A percentile compares a stretch with the other conserved stretches of the same genome.
These are phyloP conservation scores for Pyrrhosoma nymphula DNA, from an alignment of 2,888 invertebrate species.

Conservation along the genomic window DNA sequence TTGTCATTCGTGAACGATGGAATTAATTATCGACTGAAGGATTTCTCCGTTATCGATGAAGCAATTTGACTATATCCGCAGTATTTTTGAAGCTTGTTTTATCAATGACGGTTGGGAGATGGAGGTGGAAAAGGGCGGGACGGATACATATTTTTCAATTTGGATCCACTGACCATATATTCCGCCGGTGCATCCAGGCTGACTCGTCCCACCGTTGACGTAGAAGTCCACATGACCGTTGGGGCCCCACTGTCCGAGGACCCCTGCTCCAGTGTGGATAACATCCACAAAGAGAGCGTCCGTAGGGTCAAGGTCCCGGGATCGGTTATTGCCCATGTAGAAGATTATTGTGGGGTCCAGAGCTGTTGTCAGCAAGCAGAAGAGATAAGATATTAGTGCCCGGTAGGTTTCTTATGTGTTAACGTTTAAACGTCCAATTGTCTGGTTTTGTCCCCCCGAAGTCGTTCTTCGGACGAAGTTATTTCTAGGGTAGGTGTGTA, in stretches of 20 bases:
- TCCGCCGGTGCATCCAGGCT: conserved; percentile 91
- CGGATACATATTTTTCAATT: too few relatives aligned
- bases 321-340: conserved; percentile 90
- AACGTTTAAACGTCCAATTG: too few relatives aligned
- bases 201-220: conserved; percentile 92
- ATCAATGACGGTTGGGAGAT: too few relatives aligned
- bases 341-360: conserved; percentile 92
- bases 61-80: too few relatives aligned
- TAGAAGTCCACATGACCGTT: conserved; percentile 94
- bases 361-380: conserved; percentile 78
- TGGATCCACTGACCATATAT: conserved; percentile 85
- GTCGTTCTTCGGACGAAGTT: not conserved
- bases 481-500: not conserved
- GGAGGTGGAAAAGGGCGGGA: too few relatives aligned
- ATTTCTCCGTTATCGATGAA: too few relatives aligned
- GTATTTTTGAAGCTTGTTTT: too few relatives aligned
- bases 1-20: too few relatives aligned
- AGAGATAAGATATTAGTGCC: not conserved
- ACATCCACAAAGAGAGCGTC: conserved; percentile 92
- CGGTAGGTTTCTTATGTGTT: too few relatives aligned
- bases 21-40: too few relatives aligned
- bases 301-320: conserved; percentile 87
- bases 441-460: not conserved
- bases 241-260: conserved; percentile 93
- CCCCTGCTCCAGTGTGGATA: conserved; percentile 92